These are phyloP conservation scores for Tupaia chinensis DNA, from an alignment of 2,113 vertebrate genomes.

Conservation along the genomic window DNA sequence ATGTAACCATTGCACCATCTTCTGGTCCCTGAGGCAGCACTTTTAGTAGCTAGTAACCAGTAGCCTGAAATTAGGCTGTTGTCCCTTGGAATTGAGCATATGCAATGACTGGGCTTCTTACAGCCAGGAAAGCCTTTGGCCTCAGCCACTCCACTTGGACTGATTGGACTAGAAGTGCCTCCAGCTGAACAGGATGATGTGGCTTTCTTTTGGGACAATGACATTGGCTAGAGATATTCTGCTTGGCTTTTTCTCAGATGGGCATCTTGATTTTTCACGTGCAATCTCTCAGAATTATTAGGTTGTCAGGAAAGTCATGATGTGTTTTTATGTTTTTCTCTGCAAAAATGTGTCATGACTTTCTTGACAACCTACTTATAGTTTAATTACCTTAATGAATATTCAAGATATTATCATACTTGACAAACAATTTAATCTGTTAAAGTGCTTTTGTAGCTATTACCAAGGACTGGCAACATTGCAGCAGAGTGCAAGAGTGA, in stretches of 20 bases:
- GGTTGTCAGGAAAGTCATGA: too few species aligned
- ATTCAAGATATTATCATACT: neutral
- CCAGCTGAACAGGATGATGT: accelerated
- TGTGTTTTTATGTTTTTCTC: too few species aligned
- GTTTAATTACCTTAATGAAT: neutral
- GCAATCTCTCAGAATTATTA: neutral
- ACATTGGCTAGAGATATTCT: neutral
- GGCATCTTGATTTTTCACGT: neutral
- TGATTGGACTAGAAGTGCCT: accelerated
- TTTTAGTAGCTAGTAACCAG: neutral
- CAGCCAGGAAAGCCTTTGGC: neutral
- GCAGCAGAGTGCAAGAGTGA: neutral
- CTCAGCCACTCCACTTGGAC: neutral
- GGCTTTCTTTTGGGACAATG: neutral
- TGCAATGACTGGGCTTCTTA: neutral
- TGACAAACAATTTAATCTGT: neutral
- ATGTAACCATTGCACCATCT: too few species aligned
- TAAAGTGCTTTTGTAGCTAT: neutral
- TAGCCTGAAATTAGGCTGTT: neutral
- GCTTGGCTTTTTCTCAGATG: neutral
- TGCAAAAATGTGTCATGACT: too few species aligned
- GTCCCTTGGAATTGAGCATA: neutral
- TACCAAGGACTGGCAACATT: too few species aligned
- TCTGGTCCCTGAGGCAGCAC: neutral
- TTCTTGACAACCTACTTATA: too few species aligned